phyloP scores from a whole-genome alignment of 2,888 invertebrate genomes.

The Ischnura elegans region DNA sequence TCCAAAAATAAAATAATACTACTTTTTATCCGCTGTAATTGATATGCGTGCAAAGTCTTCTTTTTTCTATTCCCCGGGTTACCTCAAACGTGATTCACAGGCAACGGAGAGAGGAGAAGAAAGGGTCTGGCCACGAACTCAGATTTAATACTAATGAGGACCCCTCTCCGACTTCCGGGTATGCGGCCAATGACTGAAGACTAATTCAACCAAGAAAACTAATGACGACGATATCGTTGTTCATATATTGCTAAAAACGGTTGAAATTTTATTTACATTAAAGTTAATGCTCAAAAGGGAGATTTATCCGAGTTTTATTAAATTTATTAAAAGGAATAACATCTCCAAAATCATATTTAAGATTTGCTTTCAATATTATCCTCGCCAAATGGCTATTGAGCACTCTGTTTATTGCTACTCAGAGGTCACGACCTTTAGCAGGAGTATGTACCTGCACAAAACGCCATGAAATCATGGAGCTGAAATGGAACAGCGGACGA shows the following conservation, averaged over 20 bases:
- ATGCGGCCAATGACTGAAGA: too few species aligned
- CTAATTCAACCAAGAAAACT: too few species aligned
- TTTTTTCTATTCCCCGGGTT: background rate
- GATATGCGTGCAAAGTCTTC: background rate
- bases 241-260: too few species aligned
- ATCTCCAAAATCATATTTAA: too few species aligned
- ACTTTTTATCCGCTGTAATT: constrained; percentile 20
- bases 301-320: too few species aligned
- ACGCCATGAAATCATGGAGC: background rate
- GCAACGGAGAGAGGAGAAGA: background rate
- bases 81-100: background rate
- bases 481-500: background rate
- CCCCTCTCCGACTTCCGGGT: too few species aligned
- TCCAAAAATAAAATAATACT: background rate
- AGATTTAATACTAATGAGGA: too few species aligned
- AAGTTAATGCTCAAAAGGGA: background rate
- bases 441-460: background rate
- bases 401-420: too few species aligned
- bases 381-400: too few species aligned
- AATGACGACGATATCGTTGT: too few species aligned
- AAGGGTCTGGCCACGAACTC: background rate
- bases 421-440: background rate
- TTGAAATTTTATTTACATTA: background rate
- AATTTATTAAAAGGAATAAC: background rate
- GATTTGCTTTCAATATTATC: too few species aligned